Percentiles rank a stretch among this genome's conserved stretches.
phyloP scores from a whole-genome alignment of 37 sponge, comb jelly and placozoan genomes.

The Chondrilla cf. caribensis region DNA sequence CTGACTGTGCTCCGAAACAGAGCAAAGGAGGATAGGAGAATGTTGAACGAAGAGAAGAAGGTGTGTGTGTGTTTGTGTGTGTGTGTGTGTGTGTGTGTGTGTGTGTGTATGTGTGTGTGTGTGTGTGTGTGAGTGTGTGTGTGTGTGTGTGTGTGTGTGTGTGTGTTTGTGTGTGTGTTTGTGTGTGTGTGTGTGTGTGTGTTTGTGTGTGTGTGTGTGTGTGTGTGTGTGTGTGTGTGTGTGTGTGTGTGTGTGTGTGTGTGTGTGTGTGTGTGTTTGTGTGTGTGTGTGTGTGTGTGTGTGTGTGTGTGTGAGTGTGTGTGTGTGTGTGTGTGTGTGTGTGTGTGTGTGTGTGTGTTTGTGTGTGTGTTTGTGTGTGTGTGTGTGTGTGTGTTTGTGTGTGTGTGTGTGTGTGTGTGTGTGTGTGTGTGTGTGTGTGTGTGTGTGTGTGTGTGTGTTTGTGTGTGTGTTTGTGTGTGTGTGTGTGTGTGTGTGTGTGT shows the following conservation, averaged over 20 bases:
- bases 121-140: slow-evolving; percentile 28
- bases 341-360: slow-evolving; percentile 34
- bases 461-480: too few relatives aligned
- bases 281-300: slow-evolving; percentile 36
- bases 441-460: too few relatives aligned
- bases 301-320: slow-evolving; percentile 34
- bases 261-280: slow-evolving; percentile 32
- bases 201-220: slow-evolving; percentile 26
- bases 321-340: slow-evolving; percentile 36
- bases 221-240: slow-evolving; percentile 36
- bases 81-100: not conserved
- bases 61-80: not conserved
- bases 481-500: too few relatives aligned
- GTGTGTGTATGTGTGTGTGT: slow-evolving; percentile 17
- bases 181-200: slow-evolving; percentile 30
- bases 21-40: slow-evolving; percentile 46
- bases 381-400: slow-evolving; percentile 30
- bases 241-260: slow-evolving; percentile 34
- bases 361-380: slow-evolving; percentile 26
- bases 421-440: too few relatives aligned
- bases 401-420: slow-evolving; percentile 25
- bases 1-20: slow-evolving; percentile 28
- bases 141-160: slow-evolving; percentile 32
- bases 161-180: slow-evolving; percentile 23
- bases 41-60: slow-evolving; percentile 57